Evolutionary conservation across 2,797 vertebrate species (phyloP).

Genomic region (Cuniculus paca): DNA sequence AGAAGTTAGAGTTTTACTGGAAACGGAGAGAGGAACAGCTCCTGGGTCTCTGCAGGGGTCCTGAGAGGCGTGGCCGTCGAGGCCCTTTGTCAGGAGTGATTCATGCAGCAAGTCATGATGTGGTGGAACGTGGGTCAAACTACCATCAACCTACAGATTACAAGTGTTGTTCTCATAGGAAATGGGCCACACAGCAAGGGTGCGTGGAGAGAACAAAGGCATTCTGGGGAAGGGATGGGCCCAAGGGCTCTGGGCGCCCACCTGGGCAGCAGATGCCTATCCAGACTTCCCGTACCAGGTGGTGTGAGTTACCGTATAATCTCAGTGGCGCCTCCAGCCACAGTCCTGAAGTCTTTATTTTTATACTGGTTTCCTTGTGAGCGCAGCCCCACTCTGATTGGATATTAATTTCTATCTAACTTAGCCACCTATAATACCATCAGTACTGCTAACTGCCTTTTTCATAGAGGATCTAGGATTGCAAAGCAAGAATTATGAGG

Average conservation of each 20-base stretch:
- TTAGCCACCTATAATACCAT: neutral
- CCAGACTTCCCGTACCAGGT: neutral
- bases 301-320: too few relatives aligned
- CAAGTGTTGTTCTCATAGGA: too few relatives aligned
- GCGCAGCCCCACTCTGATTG: too few relatives aligned
- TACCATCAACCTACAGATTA: neutral
- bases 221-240: neutral
- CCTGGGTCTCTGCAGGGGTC: neutral
- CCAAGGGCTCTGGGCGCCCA: too few relatives aligned
- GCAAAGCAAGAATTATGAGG: neutral
- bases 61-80: neutral
- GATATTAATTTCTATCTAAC: too few relatives aligned
- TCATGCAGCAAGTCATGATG: neutral
- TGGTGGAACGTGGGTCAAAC: neutral
- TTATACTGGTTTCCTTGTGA: too few relatives aligned
- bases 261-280: too few relatives aligned
- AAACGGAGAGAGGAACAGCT: neutral
- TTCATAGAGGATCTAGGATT: neutral
- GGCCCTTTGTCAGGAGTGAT: neutral
- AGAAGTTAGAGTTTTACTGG: neutral
- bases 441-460: neutral
- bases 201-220: neutral
- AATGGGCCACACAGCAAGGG: too few relatives aligned
- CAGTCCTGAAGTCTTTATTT: too few relatives aligned
- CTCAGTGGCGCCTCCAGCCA: too few relatives aligned